Conservation (phyloP, 2,113 vertebrate genomes). For the Enhydra lutris region DNA sequence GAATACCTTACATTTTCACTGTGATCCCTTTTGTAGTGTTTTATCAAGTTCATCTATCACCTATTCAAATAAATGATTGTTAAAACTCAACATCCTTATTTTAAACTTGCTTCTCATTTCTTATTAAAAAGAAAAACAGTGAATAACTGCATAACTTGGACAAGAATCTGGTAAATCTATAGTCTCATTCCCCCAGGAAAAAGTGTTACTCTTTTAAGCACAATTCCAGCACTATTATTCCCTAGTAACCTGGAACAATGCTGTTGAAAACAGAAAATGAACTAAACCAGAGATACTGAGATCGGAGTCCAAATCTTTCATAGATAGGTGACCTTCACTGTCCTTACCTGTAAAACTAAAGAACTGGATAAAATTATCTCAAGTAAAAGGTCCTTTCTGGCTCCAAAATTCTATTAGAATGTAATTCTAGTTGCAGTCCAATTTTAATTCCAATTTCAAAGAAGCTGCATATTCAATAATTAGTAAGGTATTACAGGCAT, state of each 20-base stretch:
- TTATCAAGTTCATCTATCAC: background rate
- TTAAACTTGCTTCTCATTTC: background rate
- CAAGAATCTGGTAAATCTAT: background rate
- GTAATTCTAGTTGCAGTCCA: background rate
- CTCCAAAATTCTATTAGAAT: constrained; percentile 2
- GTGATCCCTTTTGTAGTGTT: background rate
- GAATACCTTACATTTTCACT: background rate
- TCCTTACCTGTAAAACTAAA: constrained; percentile 5
- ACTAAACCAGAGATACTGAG: background rate
- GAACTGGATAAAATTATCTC: background rate
- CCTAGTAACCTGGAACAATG: background rate
- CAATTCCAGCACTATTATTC: background rate
- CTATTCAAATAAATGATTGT: background rate
- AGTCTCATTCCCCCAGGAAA: background rate
- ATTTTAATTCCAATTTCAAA: background rate
- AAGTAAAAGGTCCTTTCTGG: background rate
- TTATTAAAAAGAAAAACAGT: background rate
- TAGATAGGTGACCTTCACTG: background rate
- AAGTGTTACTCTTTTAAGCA: background rate
- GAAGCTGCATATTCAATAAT: background rate
- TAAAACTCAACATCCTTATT: background rate
- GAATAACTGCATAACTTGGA: background rate
- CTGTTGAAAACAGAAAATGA: background rate
- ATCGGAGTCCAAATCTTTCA: background rate
- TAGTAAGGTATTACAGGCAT: background rate